Conservation (phyloP, 2,113 vertebrate species). For the Lichenostomus cassidix region DNA sequence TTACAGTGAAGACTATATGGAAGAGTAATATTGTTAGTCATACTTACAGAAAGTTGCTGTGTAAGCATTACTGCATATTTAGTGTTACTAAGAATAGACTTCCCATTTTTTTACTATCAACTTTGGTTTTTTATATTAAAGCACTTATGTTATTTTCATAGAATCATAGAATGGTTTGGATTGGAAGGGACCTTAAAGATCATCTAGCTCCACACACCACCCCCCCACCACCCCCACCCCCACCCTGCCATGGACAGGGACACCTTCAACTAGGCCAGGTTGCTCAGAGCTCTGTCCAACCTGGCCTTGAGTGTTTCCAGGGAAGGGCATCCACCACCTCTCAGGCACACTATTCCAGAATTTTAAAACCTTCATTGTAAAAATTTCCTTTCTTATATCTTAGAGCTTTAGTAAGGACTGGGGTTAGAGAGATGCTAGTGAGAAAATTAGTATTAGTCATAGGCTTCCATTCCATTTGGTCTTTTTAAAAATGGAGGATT, state of each 20-base stretch:
- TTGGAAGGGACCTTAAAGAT: background rate
- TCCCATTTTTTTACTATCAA: background rate
- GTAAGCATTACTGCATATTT: background rate
- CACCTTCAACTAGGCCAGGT: background rate
- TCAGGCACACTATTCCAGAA: background rate
- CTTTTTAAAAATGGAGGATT: background rate
- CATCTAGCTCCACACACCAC: background rate
- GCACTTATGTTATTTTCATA: background rate
- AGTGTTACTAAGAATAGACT: background rate
- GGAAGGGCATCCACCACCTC: background rate
- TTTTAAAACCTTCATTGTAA: background rate
- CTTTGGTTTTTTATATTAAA: background rate
- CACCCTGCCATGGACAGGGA: background rate
- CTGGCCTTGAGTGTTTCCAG: background rate
- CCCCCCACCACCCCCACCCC: too few species aligned
- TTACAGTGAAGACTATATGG: background rate
- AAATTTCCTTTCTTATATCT: background rate
- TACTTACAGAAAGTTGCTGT: background rate
- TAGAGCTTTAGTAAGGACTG: background rate
- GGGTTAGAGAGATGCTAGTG: accelerated
- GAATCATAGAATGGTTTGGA: background rate
- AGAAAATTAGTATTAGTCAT: background rate
- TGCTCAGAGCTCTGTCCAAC: background rate
- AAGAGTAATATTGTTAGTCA: background rate
- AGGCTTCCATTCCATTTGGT: background rate